A percentile compares a stretch with the other conserved stretches of the same genome.
Evolutionary conservation across 2,113 vertebrate species (phyloP).

Genomic region (Xenopus laevis): DNA sequence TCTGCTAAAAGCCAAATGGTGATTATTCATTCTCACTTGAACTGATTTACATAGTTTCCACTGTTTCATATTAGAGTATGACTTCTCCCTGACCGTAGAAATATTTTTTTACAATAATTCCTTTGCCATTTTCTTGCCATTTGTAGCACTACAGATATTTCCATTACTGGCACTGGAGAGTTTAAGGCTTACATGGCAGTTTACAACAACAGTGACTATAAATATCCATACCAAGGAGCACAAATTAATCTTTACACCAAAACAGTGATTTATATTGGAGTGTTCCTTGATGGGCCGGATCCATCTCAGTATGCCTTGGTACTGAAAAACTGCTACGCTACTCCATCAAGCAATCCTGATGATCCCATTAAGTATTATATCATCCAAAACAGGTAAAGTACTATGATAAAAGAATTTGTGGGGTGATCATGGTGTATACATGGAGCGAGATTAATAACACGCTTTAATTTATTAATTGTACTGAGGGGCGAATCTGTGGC

Average conservation of each 20-base stretch:
- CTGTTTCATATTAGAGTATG: no score
- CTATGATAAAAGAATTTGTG: no score
- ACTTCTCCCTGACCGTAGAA: no score
- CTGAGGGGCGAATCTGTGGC: no score
- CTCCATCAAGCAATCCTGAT: constrained; percentile 37
- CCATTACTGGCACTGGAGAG: constrained; percentile 41
- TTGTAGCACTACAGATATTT: constrained; percentile 49
- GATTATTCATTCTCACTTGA: no score
- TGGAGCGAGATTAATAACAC: no score
- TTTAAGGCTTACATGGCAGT: constrained; percentile 51
- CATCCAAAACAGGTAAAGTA: constrained; percentile 49
- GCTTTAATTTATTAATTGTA: no score
- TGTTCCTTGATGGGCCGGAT: constrained; percentile 47
- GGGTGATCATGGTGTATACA: no score
- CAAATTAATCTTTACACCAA: constrained; percentile 42
- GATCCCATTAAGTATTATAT: constrained; percentile 54
- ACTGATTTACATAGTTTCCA: no score
- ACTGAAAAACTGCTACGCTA: constrained; percentile 56
- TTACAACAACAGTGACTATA: constrained; percentile 49
- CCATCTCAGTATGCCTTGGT: constrained; percentile 47
- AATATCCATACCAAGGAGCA: constrained; percentile 43
- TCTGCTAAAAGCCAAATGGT: no score
- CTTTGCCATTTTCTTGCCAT: no score
- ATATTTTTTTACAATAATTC: no score
- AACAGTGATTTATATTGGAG: constrained; percentile 48